Conservation (phyloP, 2,888 invertebrate genomes). For the Zelleria hepariella region DNA sequence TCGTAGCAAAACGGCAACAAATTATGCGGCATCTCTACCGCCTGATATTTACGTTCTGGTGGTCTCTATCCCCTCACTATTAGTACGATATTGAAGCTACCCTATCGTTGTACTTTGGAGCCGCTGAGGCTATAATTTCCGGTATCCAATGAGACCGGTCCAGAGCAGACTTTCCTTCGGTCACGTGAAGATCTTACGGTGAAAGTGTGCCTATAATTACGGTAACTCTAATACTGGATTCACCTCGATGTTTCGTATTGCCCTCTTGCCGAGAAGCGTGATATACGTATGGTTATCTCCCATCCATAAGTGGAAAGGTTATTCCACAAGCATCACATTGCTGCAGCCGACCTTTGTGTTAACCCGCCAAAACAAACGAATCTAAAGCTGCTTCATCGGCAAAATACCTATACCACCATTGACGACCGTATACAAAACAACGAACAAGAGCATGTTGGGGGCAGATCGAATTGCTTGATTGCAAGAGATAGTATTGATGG, state of each 20-base stretch:
- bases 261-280: no score
- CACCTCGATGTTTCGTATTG: not conserved
- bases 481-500: not conserved
- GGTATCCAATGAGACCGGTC: not conserved
- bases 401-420: no score
- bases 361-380: no score
- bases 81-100: not conserved
- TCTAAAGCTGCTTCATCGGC: no score
- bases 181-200: constrained; percentile 1
- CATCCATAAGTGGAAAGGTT: no score
- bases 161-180: not conserved
- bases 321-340: no score
- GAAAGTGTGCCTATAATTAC: constrained; percentile 1
- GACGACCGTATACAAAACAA: not conserved
- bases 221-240: not conserved
- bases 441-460: not conserved
- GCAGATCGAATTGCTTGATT: not conserved
- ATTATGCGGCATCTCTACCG: not conserved
- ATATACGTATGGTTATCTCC: no score
- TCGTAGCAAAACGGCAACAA: not conserved
- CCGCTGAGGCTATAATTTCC: not conserved
- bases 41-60: not conserved
- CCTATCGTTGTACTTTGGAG: not conserved
- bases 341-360: no score
- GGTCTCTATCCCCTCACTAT: not conserved